A percentile compares a stretch with the other conserved stretches of the same genome.
Conservation (phyloP, 2,888 invertebrate species). For the Mellilla xanthometata region DNA sequence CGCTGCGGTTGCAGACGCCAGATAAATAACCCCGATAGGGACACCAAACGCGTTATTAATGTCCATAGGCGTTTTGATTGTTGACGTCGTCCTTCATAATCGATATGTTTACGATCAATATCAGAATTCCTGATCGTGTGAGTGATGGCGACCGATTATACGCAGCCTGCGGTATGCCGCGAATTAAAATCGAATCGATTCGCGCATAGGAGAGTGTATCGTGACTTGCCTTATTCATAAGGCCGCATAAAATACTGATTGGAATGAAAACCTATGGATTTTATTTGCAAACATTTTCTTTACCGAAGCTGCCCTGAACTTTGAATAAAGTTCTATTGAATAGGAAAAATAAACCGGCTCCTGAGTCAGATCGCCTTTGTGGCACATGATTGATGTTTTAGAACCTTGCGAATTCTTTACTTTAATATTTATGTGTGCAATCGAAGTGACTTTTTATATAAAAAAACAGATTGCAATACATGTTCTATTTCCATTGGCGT, state of each 20-base stretch:
- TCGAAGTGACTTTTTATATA: conserved; percentile 19
- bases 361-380: conserved; percentile 23
- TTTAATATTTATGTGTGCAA: conserved; percentile 28
- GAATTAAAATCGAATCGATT: conserved; percentile 35
- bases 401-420: conserved; percentile 35
- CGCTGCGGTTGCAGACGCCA: conserved; percentile 46
- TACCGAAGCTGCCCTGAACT: conserved; percentile 11
- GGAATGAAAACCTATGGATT: conserved; percentile 30
- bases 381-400: conserved; percentile 37
- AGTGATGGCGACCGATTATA: conserved; percentile 22
- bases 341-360: conserved; percentile 17
- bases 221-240: conserved; percentile 46
- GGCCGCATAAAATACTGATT: conserved; percentile 38
- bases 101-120: conserved; percentile 38
- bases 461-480: conserved; percentile 37
- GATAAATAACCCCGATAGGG: conserved; percentile 63
- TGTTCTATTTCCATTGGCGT: conserved; percentile 43
- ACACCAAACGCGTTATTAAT: conserved; percentile 46
- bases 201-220: conserved; percentile 37
- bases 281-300: conserved; percentile 23
- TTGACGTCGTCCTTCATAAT: conserved; percentile 38
- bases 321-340: conserved; percentile 25
- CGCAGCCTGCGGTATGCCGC: conserved; percentile 21
- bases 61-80: conserved; percentile 31
- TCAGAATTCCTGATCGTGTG: conserved; percentile 22